These are phyloP conservation scores for Cyanoramphus novaezelandiae DNA, from an alignment of 2,113 vertebrate species.

Conservation along the genomic window DNA sequence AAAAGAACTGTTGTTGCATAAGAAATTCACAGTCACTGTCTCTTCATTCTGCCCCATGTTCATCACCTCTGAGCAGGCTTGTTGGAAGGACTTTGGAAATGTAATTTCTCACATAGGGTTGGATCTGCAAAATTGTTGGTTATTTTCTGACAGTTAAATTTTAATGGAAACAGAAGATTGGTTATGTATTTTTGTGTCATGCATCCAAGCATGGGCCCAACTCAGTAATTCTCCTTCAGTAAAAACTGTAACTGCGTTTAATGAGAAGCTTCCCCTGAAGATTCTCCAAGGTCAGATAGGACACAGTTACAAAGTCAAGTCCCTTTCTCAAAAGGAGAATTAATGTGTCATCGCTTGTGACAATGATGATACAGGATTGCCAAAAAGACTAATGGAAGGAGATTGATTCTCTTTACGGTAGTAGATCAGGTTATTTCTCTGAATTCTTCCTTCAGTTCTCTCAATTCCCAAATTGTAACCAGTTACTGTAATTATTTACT, in stretches of 20 bases:
- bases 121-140: background rate
- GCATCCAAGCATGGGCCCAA: background rate
- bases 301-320: background rate
- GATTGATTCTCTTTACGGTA: conserved; percentile 28
- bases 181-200: background rate
- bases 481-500: conserved; percentile 45
- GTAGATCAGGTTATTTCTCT: conserved; percentile 28
- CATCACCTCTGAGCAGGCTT: background rate
- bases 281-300: conserved; percentile 25
- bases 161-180: background rate
- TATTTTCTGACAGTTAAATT: background rate
- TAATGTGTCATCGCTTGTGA: conserved; percentile 31
- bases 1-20: background rate
- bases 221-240: background rate
- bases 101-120: background rate
- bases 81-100: background rate
- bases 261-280: background rate
- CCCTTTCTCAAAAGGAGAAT: conserved; percentile 9
- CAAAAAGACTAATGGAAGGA: conserved; percentile 32
- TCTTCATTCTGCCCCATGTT: accelerated
- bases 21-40: background rate
- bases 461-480: conserved; percentile 14
- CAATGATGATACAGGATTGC: conserved; percentile 29
- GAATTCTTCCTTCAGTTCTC: background rate
- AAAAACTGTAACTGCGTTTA: background rate